A percentile compares a stretch with the other conserved stretches of the same genome.
phyloP scores from a whole-genome alignment of 2,888 invertebrate species.

The Ptychoptera contaminata region DNA sequence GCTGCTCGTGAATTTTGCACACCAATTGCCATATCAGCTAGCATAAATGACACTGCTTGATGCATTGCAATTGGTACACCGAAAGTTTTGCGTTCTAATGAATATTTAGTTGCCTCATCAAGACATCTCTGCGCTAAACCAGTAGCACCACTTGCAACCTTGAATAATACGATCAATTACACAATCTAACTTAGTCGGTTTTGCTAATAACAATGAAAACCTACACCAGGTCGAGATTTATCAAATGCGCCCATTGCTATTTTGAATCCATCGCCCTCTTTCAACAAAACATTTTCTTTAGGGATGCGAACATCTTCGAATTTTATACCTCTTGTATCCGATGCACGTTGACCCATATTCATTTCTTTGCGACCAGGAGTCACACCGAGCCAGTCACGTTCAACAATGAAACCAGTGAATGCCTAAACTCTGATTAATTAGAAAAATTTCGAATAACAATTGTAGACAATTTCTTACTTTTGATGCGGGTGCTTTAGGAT shows the following conservation, averaged over 20 bases:
- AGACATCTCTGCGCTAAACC: constrained; percentile 73
- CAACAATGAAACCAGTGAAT: constrained; percentile 59
- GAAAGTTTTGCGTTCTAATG: constrained; percentile 77
- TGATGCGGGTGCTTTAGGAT: constrained; percentile 68
- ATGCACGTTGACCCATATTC: constrained; percentile 59
- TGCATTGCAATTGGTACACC: constrained; percentile 58
- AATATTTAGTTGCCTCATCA: constrained; percentile 76
- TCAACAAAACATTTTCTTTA: constrained; percentile 48
- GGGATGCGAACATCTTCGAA: constrained; percentile 63
- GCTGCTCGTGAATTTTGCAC: constrained; percentile 66
- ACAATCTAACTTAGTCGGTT: too few species aligned
- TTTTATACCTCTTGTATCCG: constrained; percentile 53
- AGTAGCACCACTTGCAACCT: constrained; percentile 68
- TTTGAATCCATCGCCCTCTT: constrained; percentile 55
- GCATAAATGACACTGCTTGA: constrained; percentile 76
- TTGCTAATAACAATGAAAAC: too few species aligned
- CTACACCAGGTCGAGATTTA: constrained; percentile 41
- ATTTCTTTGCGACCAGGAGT: constrained; percentile 48
- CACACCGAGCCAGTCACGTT: constrained; percentile 46
- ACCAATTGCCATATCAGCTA: constrained; percentile 82
- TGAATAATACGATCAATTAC: constrained; percentile 15
- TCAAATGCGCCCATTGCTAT: constrained; percentile 62
- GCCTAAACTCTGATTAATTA: constrained; percentile 30
- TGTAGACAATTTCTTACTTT: constrained; percentile 27
- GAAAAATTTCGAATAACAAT: too few species aligned